Base-by-base conservation (phyloP, 1,140 invertebrate genomes). In the Mizuhopecten yessoensis region DNA sequence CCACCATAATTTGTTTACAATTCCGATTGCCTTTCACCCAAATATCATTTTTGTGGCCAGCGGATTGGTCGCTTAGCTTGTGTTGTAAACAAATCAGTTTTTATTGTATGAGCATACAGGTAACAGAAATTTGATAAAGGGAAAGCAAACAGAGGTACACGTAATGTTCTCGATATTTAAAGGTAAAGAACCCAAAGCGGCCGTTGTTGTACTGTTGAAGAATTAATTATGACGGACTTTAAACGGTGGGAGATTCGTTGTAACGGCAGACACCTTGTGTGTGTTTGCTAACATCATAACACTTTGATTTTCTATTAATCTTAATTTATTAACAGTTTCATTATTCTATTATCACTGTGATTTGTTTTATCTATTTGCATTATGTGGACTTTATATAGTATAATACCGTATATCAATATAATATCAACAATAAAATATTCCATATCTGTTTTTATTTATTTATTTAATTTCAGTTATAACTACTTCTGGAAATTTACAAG, bases 1-100 rank as follows among this genome's bases (percentile, higher is more conserved):
- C 57, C 57, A 75, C 57, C 57, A n/a, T 75, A 75, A 75, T 75
- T n/a, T 75, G 57, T 75, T 75, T 75, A 75, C 57, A 75, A 75
- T 75, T 75, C 57, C n/a, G 57, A 75, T 75, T 75, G 57, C 57
- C 23, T 75, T 75, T 75, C 57, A 75, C 57, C 57, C n/a, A 75
- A 75, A 75, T 75, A 75, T 75, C 57, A 75, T n/a, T 75, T 29
- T 75, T 75, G 57, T 75, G n/a, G 57, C 57, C 23, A 75, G 57
- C 57, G 57, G 57, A 75, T 75, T 75, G 57, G 57, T 75, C 57
- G 23, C 57, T 75, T 75, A 75, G 57, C 29, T 75, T 75, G 29
- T 75, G 23, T 75, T 75, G 57, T 75, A 75, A 75, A 75, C 57
- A 75, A 75, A 75, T 75, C 23, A 75, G 57, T n/a, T 75, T 75